Conservation (phyloP, 2,113 vertebrate species). For the Agelaius phoeniceus region DNA sequence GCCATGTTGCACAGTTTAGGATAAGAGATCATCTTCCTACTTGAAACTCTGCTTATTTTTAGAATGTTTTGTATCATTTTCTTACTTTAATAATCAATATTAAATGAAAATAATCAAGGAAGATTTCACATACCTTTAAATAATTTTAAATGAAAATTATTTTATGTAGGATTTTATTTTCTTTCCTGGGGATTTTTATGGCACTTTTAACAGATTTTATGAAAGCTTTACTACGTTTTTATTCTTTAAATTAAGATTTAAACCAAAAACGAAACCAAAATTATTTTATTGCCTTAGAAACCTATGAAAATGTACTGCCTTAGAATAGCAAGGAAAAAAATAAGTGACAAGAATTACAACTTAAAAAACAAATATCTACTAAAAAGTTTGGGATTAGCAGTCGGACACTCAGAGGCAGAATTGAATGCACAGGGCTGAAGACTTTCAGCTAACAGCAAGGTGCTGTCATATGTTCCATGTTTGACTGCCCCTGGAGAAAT, state of each 20-base stretch:
- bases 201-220: not conserved
- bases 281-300: not conserved
- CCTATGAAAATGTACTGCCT: not conserved
- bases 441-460: not conserved
- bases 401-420: not conserved
- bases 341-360: not conserved
- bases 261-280: not conserved
- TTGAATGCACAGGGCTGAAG: not conserved
- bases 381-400: not conserved
- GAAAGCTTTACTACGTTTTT: not conserved
- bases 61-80: not conserved
- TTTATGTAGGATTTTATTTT: not conserved
- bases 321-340: not conserved
- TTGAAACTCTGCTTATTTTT: not conserved
- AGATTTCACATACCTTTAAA: not conserved
- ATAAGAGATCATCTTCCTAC: not conserved
- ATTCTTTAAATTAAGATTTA: not conserved
- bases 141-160: not conserved
- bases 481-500: not conserved
- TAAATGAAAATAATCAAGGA: not conserved
- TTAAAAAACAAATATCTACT: not conserved
- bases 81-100: not conserved
- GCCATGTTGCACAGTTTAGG: not conserved
- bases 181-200: not conserved
- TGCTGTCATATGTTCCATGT: not conserved